Conservation (phyloP, 2,113 vertebrate species). For the Tetraodon nigroviridis region DNA sequence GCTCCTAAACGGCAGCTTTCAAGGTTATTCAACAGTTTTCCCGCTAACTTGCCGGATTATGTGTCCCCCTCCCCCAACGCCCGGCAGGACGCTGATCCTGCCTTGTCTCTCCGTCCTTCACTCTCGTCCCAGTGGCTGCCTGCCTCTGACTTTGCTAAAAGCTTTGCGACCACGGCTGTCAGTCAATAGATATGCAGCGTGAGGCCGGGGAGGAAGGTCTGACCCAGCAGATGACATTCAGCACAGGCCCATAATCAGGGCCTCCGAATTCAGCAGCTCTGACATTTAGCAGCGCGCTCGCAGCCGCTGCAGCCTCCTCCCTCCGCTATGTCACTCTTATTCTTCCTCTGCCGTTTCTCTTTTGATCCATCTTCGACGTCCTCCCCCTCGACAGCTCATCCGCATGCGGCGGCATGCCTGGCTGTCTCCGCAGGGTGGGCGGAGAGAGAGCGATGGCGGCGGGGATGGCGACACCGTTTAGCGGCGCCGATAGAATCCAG, state of each 20-base stretch:
- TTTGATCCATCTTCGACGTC: slow-evolving; percentile 1
- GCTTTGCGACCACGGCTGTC: slow-evolving; percentile 39
- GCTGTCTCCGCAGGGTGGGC: slow-evolving; percentile 56
- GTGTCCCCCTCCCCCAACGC: slow-evolving; percentile 12
- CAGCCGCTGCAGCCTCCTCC: slow-evolving; percentile 1
- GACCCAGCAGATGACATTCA: slow-evolving; percentile 70
- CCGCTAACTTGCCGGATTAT: slow-evolving; percentile 28
- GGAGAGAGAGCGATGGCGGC: slow-evolving; percentile 12
- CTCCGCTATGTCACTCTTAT: background rate
- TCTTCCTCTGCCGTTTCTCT: slow-evolving; percentile 15
- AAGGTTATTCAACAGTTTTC: slow-evolving; percentile 51
- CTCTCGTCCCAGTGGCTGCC: slow-evolving; percentile 18
- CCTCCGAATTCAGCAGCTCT: slow-evolving; percentile 66
- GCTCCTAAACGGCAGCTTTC: slow-evolving; percentile 24
- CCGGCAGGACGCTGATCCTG: slow-evolving; percentile 31
- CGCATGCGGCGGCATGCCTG: slow-evolving; percentile 58
- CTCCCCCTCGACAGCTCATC: slow-evolving; percentile 50
- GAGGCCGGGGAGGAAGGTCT: slow-evolving; percentile 47
- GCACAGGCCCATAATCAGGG: slow-evolving; percentile 57
- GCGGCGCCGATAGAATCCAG: slow-evolving; percentile 59
- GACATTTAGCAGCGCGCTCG: slow-evolving; percentile 64
- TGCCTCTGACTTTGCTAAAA: slow-evolving; percentile 37
- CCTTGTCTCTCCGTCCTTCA: slow-evolving; percentile 16
- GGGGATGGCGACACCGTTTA: slow-evolving; percentile 52
- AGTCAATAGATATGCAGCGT: slow-evolving; percentile 53